Conservation (phyloP, 2,797 vertebrate genomes). For the Macrochelys suwanniensis region DNA sequence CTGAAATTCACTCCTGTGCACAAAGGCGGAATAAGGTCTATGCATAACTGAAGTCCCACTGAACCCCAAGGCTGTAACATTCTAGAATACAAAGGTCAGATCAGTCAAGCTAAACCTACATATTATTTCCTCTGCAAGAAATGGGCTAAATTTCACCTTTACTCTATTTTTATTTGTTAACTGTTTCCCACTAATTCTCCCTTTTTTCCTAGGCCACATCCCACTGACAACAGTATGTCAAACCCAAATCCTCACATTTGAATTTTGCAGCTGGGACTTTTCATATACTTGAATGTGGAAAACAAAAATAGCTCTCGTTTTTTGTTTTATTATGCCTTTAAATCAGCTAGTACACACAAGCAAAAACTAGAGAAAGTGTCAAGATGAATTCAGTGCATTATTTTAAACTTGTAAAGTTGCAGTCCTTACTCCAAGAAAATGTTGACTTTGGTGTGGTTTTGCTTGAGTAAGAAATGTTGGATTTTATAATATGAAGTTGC, state of each 20-base stretch:
- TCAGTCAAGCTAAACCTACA: not conserved
- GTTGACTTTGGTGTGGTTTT: not conserved
- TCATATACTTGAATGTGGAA: not conserved
- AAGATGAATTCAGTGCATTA: not conserved
- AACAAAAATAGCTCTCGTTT: not conserved
- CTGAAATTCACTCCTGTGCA: not conserved
- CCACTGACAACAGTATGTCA: not conserved
- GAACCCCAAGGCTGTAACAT: not conserved
- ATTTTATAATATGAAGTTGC: not conserved
- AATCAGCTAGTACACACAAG: not conserved
- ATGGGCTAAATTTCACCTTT: not conserved
- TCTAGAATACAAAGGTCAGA: constrained; percentile 1
- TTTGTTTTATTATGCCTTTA: not conserved
- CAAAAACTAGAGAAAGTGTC: not conserved
- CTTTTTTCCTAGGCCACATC: not conserved
- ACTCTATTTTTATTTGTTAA: not conserved
- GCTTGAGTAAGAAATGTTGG: not conserved
- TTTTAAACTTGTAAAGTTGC: not conserved
- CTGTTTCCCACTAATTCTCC: not conserved
- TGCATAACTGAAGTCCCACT: not conserved
- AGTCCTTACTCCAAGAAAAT: not conserved
- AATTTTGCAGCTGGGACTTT: not conserved
- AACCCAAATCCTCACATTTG: not conserved
- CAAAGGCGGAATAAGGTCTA: not conserved
- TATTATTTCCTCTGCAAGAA: not conserved